A percentile compares a stretch with the other conserved stretches of the same genome.
These are phyloP conservation scores for Amphipyra berbera DNA, from an alignment of 2,888 invertebrate species.

Conservation along the genomic window DNA sequence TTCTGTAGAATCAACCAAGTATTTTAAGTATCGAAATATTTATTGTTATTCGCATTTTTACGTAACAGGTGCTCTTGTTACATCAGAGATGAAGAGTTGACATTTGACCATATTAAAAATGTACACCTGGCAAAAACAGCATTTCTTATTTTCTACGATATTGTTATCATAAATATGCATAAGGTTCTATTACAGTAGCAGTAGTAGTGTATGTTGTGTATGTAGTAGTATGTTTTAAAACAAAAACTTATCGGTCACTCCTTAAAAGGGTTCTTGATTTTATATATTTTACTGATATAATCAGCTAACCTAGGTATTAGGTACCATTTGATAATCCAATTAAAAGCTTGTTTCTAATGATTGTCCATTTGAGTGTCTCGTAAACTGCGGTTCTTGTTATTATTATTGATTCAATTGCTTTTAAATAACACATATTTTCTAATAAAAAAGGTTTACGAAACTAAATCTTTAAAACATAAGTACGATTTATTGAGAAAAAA, in stretches of 20 bases:
- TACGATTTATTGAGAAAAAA: background rate
- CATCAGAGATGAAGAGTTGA: conserved; percentile 14
- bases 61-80: conserved; percentile 31
- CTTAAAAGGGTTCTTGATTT: conserved; percentile 23
- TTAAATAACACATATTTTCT: conserved; percentile 13
- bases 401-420: conserved; percentile 30
- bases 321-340: conserved; percentile 32
- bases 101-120: conserved; percentile 22
- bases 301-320: conserved; percentile 18
- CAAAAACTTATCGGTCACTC: conserved; percentile 6
- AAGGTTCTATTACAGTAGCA: background rate
- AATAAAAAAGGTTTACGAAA: conserved; percentile 12
- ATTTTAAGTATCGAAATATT: background rate
- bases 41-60: conserved; percentile 10
- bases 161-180: conserved; percentile 18
- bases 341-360: conserved; percentile 28
- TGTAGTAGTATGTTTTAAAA: conserved; percentile 6
- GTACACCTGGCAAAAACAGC: background rate
- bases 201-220: no score
- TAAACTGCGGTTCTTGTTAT: conserved; percentile 11
- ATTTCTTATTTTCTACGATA: conserved; percentile 2
- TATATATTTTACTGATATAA: conserved; percentile 39
- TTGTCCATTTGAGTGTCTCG: conserved; percentile 25
- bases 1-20: background rate
- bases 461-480: conserved; percentile 21